Evolutionary conservation across 2,797 vertebrate species (phyloP), one percentile per base, ranked within the genome.

Genomic region (Urophycis tenuis): DNA sequence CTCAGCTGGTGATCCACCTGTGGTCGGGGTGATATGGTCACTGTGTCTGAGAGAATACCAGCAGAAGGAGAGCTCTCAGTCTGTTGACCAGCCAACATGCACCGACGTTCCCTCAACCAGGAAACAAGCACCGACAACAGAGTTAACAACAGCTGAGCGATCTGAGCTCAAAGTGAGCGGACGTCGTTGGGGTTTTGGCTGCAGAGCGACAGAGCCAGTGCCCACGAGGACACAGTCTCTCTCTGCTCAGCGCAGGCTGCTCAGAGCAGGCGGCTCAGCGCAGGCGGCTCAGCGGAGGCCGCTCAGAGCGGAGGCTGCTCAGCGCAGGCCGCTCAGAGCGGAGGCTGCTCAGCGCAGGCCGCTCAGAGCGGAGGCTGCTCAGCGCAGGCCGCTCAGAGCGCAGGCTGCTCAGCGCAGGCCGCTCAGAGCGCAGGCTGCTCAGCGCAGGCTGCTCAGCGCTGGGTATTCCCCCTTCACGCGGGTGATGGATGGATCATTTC

Each of bases 401-500:
- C 39, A 14, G 11, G 39, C 39, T 41, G 39, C 39, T 14, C 12
- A 4, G 39, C 39, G 39, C 39, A 12, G 72, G 77, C 39, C n/a
- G n/a, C n/a, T n/a, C n/a, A n/a, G n/a, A 14, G 39, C 39, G 39
- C 39, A 14, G 11, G 39, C 39, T 41, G 39, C 39, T 14, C 39
- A 14, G 39, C 39, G 39, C 39, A 14, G 11, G 39, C 39, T 41
- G 39, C 39, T 14, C 12, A 4, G 39, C 39, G 39, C 39, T 15
- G 77, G 77, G 77, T 25, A 39, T 77, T 84, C 79, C 85, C 80
- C 77, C 35, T 36, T n/a, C 45, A n/a, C 12, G 45, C 70, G 71
- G 30, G 12, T 45, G 79, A 74, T 77, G 83, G 67, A 82, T 74
- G 76, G 74, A 75, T 79, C 77, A 81, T 85, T 89, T 88, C 84